A percentile compares a stretch with the other conserved stretches of the same genome.
Conservation (phyloP, 2,113 vertebrate species). For the Macrotus californicus region DNA sequence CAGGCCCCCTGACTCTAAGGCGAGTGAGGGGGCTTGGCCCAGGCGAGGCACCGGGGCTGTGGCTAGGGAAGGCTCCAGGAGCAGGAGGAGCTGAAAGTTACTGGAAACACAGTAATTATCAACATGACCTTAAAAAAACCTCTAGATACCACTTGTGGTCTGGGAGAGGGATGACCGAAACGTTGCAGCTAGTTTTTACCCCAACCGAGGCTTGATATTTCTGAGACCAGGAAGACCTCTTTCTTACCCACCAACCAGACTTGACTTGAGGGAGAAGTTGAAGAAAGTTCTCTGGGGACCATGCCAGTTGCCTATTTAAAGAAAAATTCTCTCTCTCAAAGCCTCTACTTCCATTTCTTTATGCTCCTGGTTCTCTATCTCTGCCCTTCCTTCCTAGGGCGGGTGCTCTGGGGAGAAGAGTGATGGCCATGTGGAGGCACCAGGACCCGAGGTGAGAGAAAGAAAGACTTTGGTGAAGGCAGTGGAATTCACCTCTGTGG, state of each 20-base stretch:
- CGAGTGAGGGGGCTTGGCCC: neutral
- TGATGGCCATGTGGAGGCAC: too few relatives aligned
- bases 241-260: neutral
- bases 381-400: neutral
- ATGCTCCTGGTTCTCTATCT: neutral
- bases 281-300: neutral
- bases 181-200: neutral
- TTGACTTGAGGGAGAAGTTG: neutral
- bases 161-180: neutral
- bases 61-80: neutral
- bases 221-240: neutral
- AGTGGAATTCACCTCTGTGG: neutral
- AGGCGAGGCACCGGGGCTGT: fast-evolving
- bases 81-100: neutral
- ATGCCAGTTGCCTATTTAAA: neutral
- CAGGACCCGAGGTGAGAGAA: neutral
- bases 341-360: neutral
- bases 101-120: neutral
- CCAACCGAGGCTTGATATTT: neutral
- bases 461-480: neutral
- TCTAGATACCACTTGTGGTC: neutral
- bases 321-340: neutral
- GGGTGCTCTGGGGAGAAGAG: neutral
- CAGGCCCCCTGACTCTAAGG: neutral
- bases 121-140: neutral